phyloP scores from a whole-genome alignment of 2,113 vertebrate species.

The Leucosticte australis region DNA sequence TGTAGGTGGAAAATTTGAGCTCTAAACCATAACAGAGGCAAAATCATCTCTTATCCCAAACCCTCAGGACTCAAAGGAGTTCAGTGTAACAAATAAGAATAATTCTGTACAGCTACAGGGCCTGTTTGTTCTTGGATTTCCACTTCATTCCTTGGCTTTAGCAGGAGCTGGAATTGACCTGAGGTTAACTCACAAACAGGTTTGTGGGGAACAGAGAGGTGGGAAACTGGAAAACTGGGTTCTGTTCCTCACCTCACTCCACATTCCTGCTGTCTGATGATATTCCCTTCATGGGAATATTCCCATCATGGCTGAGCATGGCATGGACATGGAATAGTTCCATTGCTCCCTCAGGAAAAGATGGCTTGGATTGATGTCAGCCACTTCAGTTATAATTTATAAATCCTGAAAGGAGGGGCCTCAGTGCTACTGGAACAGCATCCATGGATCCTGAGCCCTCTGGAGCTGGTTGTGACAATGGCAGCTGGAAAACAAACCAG shows the following conservation, averaged over 20 bases:
- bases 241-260: not conserved
- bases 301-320: not conserved
- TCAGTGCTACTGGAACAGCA: not conserved
- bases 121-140: not conserved
- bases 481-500: not conserved
- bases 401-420: accelerated
- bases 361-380: not conserved
- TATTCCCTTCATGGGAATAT: not conserved
- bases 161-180: not conserved
- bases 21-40: not conserved
- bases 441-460: not conserved
- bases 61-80: not conserved
- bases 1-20: not conserved
- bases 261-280: not conserved
- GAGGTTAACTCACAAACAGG: not conserved
- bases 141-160: not conserved
- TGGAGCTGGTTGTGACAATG: not conserved
- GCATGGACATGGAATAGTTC: not conserved
- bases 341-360: not conserved
- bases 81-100: not conserved
- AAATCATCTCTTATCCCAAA: not conserved
- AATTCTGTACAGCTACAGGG: not conserved
- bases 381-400: not conserved
- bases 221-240: not conserved
- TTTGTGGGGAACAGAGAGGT: not conserved